Conservation (phyloP, 2,888 invertebrate genomes). For the Pegoplata infirma region DNA sequence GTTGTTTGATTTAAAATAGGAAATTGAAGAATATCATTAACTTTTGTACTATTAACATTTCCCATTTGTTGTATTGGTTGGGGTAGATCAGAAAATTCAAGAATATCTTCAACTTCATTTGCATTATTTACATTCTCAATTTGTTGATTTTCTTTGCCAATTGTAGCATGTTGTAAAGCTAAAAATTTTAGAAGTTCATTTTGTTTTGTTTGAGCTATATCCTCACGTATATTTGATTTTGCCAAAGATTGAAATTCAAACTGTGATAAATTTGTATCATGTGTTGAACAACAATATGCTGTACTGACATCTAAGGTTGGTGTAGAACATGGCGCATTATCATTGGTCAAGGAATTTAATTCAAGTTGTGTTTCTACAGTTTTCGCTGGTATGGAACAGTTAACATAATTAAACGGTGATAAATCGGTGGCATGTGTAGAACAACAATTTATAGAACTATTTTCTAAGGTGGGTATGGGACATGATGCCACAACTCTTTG, state of each 20-base stretch:
- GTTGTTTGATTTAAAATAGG: too few species aligned
- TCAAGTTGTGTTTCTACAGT: neutral
- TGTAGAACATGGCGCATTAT: neutral
- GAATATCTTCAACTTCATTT: too few species aligned
- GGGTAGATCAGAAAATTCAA: too few species aligned
- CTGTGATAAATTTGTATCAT: too few species aligned
- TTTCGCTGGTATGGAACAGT: neutral
- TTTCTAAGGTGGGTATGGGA: constrained; percentile 15
- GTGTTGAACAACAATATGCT: too few species aligned
- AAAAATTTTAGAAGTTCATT: neutral
- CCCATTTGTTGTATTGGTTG: too few species aligned
- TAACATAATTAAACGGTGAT: neutral
- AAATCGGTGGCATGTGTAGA: neutral
- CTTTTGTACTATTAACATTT: too few species aligned
- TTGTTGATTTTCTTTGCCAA: neutral
- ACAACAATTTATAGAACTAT: neutral
- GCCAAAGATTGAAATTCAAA: too few species aligned
- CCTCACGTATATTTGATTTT: too few species aligned
- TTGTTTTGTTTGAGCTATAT: too few species aligned
- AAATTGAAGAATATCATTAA: too few species aligned
- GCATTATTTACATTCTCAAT: neutral
- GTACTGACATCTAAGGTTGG: neutral
- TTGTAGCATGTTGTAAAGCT: neutral
- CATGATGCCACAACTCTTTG: constrained; percentile 40
- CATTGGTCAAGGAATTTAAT: neutral